phyloP scores from a whole-genome alignment of 92 coral and sea anemone species.

The Epizoanthus stellaris region DNA sequence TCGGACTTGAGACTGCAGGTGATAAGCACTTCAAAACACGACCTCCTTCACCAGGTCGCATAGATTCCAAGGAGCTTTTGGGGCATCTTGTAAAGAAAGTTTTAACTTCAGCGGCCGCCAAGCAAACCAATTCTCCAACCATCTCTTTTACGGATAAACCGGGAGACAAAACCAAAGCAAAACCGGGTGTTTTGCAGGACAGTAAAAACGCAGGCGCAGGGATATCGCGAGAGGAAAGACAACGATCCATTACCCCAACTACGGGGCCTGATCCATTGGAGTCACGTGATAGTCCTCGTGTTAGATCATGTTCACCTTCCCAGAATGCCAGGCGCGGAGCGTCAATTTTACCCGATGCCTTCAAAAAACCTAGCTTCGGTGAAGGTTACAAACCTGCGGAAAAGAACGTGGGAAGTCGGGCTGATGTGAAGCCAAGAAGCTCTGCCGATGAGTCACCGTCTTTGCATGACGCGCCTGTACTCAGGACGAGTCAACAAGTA shows the following conservation, averaged over 20 bases:
- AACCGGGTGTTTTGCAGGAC: neutral
- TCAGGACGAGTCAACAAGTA: neutral
- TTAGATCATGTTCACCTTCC: neutral
- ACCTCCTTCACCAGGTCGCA: constrained; percentile 71
- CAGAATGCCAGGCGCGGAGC: constrained; percentile 8
- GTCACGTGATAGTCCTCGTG: too few species aligned
- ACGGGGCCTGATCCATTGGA: too few species aligned
- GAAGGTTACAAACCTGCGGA: neutral
- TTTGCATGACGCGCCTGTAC: neutral
- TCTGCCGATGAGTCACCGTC: neutral
- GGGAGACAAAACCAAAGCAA: constrained; percentile 17
- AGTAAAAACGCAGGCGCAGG: neutral
- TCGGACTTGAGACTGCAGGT: neutral
- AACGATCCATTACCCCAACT: neutral
- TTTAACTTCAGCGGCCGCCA: constrained; percentile 76
- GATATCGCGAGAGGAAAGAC: neutral
- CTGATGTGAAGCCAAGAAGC: too few species aligned
- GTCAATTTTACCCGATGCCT: neutral
- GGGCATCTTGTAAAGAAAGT: constrained; percentile 91
- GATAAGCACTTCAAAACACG: constrained; percentile 44
- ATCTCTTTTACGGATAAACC: constrained; percentile 53
- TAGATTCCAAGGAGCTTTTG: constrained; percentile 80
- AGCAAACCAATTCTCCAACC: constrained; percentile 59
- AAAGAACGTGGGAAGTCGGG: neutral
- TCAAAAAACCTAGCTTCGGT: neutral